These are phyloP conservation scores for Picus viridis DNA, from an alignment of 2,797 vertebrate species.

Conservation along the genomic window DNA sequence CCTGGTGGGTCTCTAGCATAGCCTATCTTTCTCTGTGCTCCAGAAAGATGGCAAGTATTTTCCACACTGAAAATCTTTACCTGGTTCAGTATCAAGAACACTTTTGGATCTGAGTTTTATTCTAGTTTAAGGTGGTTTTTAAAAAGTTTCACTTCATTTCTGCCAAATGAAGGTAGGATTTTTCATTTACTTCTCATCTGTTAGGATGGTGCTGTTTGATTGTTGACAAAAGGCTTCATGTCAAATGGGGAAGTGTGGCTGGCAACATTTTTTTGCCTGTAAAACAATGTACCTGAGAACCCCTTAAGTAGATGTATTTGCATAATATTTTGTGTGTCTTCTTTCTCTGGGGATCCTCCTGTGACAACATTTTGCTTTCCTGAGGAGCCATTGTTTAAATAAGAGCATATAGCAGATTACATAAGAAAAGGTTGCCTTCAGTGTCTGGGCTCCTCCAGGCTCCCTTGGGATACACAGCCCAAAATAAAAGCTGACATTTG, in stretches of 20 bases:
- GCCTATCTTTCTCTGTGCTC: neutral
- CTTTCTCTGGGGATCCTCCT: neutral
- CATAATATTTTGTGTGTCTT: neutral
- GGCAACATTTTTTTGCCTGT: neutral
- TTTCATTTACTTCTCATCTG: neutral
- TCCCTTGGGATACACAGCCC: neutral
- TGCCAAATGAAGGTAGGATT: neutral
- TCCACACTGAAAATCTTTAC: neutral
- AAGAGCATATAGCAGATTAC: neutral
- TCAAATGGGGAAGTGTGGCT: neutral
- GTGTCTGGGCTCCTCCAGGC: neutral
- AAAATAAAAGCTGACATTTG: conserved; percentile 44
- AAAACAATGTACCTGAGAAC: neutral
- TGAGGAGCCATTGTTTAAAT: neutral
- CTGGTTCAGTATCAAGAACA: neutral
- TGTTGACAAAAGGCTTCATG: neutral
- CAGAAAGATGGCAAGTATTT: neutral
- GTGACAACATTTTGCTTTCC: neutral
- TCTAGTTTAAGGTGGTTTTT: neutral
- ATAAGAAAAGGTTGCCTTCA: neutral
- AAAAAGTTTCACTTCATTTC: neutral
- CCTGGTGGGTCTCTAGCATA: neutral
- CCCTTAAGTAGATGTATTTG: neutral
- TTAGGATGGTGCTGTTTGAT: neutral
- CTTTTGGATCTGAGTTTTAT: neutral